A percentile compares a stretch with the other conserved stretches of the same genome.
phyloP scores from a whole-genome alignment of 2,797 vertebrate species.

The Sarcophilus harrisii region DNA sequence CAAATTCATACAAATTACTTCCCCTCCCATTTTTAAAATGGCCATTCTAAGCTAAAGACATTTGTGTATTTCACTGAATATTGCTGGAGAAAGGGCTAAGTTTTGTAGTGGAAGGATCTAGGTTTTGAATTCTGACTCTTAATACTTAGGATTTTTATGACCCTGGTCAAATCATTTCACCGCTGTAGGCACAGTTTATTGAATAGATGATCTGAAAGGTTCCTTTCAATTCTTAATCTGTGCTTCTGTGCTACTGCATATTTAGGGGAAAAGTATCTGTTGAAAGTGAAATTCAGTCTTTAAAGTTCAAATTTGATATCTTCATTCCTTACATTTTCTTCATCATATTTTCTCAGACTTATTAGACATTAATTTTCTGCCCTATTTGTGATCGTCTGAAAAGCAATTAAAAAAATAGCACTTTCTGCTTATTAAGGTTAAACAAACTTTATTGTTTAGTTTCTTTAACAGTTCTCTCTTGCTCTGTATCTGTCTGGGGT shows the following conservation, averaged over 20 bases:
- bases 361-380: neutral
- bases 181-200: neutral
- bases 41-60: no score
- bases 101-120: neutral
- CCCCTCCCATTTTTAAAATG: neutral
- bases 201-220: neutral
- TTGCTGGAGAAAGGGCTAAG: neutral
- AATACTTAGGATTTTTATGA: neutral
- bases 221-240: neutral
- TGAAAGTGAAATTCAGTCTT: neutral
- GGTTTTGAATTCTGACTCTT: neutral
- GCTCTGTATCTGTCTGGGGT: neutral
- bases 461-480: neutral
- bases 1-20: neutral
- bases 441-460: neutral
- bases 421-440: neutral
- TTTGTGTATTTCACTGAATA: neutral
- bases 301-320: neutral
- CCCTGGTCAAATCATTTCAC: neutral
- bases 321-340: neutral
- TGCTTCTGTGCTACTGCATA: neutral
- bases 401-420: neutral
- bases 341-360: neutral
- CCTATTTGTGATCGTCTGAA: neutral
- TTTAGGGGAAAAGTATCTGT: neutral